A percentile compares a stretch with the other conserved stretches of the same genome.
Evolutionary conservation across 2,113 vertebrate species (phyloP).

Genomic region (Lophura nycthemera): DNA sequence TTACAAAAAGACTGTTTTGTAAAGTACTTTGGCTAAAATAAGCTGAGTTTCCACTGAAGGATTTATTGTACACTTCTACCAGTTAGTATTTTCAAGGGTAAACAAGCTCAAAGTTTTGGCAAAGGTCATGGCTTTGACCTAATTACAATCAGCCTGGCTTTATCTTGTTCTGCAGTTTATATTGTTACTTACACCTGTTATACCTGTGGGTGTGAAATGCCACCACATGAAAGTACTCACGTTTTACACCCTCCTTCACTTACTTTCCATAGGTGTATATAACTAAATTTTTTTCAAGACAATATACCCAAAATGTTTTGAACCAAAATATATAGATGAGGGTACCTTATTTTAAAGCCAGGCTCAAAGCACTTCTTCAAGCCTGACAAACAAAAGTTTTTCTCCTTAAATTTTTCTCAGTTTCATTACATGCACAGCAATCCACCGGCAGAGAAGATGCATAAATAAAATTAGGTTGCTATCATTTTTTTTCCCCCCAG

Average conservation of each 20-base stretch:
- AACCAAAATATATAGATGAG: background rate
- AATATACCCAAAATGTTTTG: background rate
- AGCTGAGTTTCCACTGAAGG: background rate
- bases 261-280: background rate
- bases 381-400: background rate
- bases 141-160: background rate
- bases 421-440: background rate
- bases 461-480: background rate
- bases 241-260: background rate
- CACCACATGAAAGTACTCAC: background rate
- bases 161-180: background rate
- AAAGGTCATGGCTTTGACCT: background rate
- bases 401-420: background rate
- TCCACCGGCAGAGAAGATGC: background rate
- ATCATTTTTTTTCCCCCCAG: conserved; percentile 8
- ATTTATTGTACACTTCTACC: background rate
- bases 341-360: background rate
- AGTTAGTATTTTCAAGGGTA: background rate
- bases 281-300: background rate
- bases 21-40: background rate
- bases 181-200: conserved; percentile 16
- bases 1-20: background rate
- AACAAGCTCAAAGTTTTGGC: background rate
- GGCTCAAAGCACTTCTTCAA: background rate
- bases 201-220: conserved; percentile 22